phyloP scores from a whole-genome alignment of 2,113 vertebrate genomes.

The Rhipidura dahli region DNA sequence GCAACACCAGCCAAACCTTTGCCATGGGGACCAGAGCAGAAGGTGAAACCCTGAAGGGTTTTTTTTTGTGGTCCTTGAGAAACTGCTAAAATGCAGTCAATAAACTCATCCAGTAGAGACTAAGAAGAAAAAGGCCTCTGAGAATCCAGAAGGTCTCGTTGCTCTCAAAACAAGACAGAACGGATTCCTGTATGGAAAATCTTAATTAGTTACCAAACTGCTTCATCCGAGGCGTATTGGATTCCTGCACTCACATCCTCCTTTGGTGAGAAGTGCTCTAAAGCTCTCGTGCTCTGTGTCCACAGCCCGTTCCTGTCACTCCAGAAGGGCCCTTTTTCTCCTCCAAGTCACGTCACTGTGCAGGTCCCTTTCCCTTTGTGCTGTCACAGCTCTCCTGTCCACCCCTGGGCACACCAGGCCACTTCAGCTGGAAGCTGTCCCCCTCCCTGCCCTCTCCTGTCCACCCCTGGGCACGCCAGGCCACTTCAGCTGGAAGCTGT shows the following conservation, averaged over 20 bases:
- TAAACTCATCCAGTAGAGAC: not conserved
- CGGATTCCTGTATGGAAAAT: not conserved
- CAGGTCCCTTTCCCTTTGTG: not conserved
- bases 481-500: not conserved
- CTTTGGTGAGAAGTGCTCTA: not conserved
- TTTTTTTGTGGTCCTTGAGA: not conserved
- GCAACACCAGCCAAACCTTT: not conserved
- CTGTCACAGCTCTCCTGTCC: not conserved
- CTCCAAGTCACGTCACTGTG: not conserved
- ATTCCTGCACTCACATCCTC: not conserved
- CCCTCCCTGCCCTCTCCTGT: too few relatives aligned
- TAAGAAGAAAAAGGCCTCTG: not conserved
- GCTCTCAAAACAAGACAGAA: not conserved
- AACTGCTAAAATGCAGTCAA: constrained; percentile 22
- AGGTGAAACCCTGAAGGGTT: not conserved
- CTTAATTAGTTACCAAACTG: not conserved
- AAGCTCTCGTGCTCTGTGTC: not conserved
- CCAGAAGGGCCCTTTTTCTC: not conserved
- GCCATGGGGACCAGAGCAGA: not conserved
- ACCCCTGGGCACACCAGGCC: not conserved
- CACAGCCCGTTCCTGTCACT: not conserved
- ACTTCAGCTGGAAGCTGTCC: not conserved
- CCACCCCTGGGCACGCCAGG: not conserved
- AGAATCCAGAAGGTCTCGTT: not conserved
- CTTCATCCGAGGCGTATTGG: not conserved